Percentiles rank a stretch among this genome's conserved stretches.
phyloP scores from a whole-genome alignment of 2,888 invertebrate genomes.

The Phortica magna region DNA sequence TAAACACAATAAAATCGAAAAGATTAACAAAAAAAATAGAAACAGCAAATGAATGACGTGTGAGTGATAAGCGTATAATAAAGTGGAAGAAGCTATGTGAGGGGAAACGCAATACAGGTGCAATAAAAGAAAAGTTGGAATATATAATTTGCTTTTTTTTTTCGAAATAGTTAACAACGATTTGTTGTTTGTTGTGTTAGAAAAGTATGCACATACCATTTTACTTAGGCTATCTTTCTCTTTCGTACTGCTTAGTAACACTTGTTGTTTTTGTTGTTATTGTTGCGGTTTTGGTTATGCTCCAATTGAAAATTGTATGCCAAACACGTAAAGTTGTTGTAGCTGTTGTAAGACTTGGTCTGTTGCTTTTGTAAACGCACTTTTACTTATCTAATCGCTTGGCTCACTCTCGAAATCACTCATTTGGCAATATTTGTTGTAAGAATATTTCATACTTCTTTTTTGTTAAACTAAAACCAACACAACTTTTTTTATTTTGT shows the following conservation, averaged over 20 bases:
- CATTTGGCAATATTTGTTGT: constrained; percentile 32
- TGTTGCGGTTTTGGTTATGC: constrained; percentile 18
- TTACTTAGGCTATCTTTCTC: background rate
- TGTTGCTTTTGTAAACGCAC: constrained; percentile 33
- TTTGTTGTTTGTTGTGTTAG: background rate
- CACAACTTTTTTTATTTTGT: background rate
- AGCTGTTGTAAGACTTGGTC: constrained; percentile 48
- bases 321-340: constrained; percentile 34
- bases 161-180: no score
- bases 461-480: background rate
- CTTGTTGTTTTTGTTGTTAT: constrained; percentile 16
- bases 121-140: no score
- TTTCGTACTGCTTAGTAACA: constrained; percentile 8
- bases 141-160: no score
- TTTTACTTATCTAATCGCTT: constrained; percentile 39
- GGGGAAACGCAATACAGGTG: no score
- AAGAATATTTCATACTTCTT: background rate
- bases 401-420: constrained; percentile 31
- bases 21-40: constrained; percentile 65
- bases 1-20: constrained; percentile 64
- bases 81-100: background rate
- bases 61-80: background rate
- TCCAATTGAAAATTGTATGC: constrained; percentile 13
- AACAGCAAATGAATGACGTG: background rate
- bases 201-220: constrained; percentile 1